phyloP scores from a whole-genome alignment of 2,797 vertebrate species.

The Buphagus erythrorhynchus region DNA sequence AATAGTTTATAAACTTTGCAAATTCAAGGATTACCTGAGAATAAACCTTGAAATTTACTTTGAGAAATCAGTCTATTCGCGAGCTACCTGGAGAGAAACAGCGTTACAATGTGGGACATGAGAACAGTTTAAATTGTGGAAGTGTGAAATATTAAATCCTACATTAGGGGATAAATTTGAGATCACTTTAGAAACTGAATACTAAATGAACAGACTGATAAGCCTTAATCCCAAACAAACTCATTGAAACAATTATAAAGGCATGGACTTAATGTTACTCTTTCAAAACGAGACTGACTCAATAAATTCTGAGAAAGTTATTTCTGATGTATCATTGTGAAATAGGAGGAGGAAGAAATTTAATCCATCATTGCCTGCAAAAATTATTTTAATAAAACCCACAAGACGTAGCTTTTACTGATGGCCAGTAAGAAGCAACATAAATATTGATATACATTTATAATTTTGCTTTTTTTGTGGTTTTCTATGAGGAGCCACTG shows the following conservation, averaged over 20 bases:
- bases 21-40: background rate
- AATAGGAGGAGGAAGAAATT: background rate
- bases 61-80: background rate
- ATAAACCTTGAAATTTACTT: background rate
- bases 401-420: background rate
- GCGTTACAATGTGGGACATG: fast-evolving
- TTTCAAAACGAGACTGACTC: background rate
- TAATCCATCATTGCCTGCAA: background rate
- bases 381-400: background rate
- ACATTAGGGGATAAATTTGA: background rate
- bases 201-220: background rate
- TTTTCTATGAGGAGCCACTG: background rate
- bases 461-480: background rate
- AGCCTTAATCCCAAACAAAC: background rate
- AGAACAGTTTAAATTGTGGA: background rate
- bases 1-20: background rate
- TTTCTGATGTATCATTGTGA: background rate
- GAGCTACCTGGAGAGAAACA: background rate
- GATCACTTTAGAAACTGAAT: background rate
- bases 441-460: background rate
- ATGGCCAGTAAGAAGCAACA: background rate
- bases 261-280: background rate
- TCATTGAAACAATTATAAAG: background rate
- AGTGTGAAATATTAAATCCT: background rate
- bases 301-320: background rate